Evolutionary conservation across 2,888 invertebrate species (phyloP), one percentile per base, ranked within the genome.

Genomic region (Syrista parreyssii): DNA sequence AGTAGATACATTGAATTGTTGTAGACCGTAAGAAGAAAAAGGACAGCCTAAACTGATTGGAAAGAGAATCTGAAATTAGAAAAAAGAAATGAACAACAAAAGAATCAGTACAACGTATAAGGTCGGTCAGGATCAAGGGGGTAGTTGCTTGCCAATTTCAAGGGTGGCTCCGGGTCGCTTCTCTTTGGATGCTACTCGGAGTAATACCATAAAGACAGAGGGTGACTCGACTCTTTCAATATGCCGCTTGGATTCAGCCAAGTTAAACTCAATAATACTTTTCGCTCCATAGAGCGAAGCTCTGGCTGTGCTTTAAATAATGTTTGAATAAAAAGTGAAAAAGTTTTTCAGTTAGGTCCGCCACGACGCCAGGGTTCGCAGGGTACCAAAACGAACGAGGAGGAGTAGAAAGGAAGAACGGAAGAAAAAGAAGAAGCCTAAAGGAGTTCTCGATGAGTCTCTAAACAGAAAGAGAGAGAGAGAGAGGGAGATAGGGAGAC

Each of bases 311-410:
- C 81, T 82, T 83, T 83, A 81, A 83, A 83, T 82, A 83, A 81
- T 82, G 80, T 83, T 83, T 80, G 83, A 82, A 83, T 82, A 81
- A 82, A 83, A 80, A 83, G 82, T 81, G 83, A 83, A 82, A 82
- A 83, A 83, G 68, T 81, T 83, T 83, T 82, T 81, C 80, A 81
- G 80, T 82, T 83, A 80, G 79, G 79, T 69, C 69, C 69, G 69
- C 69, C 15, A 3, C 69, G 69, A 32, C 69, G 69, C 32, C 69
- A 32, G 32, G 69, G 69, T 30, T 31, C 30, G 32, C 12, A 69
- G 12, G 31, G 69, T n/a, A 31, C 69, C 69, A 69, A 32, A 69
- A 69, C 69, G 69, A 69, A 69, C 69, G 69, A 30, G 31, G 69
- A 30, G n/a, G 12, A 69, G 12, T n/a, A 76, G 79, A 23, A 68